These are phyloP conservation scores for Diploscapter pachys DNA, from an alignment of 1,140 invertebrate species.

Conservation along the genomic window DNA sequence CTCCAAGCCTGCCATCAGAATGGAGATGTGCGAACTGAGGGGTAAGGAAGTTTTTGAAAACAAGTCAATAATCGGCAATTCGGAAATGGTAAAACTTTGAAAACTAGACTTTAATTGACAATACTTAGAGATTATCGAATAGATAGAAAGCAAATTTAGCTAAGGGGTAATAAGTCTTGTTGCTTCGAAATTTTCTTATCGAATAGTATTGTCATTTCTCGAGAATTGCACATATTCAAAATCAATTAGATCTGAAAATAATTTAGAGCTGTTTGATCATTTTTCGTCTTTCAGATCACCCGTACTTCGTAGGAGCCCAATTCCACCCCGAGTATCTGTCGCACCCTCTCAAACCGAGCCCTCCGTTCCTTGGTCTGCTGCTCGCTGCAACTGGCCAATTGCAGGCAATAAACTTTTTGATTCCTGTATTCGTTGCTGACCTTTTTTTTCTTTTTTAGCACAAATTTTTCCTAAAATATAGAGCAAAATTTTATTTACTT, in stretches of 20 bases:
- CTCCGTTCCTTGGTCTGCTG: conserved; percentile 89
- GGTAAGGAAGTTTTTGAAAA: not conserved
- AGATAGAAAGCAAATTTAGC: too few species aligned
- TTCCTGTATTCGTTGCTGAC: not conserved
- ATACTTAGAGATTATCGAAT: too few species aligned
- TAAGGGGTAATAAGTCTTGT: too few species aligned
- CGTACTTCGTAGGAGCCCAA: conserved; percentile 90
- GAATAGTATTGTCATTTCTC: too few species aligned
- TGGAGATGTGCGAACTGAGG: conserved; percentile 76
- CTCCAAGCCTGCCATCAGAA: conserved; percentile 66
- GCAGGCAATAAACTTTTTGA: not conserved
- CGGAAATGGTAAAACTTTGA: too few species aligned
- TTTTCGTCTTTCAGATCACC: conserved; percentile 67
- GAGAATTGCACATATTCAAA: too few species aligned
- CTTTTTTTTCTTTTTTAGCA: not conserved
- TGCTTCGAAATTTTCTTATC: too few species aligned
- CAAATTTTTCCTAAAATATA: not conserved
- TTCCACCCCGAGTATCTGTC: conserved; percentile 97
- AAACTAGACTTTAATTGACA: too few species aligned
- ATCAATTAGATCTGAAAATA: too few species aligned
- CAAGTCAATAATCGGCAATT: too few species aligned
- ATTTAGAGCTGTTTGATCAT: not conserved
- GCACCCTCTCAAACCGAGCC: conserved; percentile 83
- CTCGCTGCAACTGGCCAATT: conserved; percentile 72
- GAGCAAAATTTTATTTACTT: too few species aligned